Evolutionary conservation across 2,888 invertebrate species (phyloP).

Genomic region (Morpho helenor): DNA sequence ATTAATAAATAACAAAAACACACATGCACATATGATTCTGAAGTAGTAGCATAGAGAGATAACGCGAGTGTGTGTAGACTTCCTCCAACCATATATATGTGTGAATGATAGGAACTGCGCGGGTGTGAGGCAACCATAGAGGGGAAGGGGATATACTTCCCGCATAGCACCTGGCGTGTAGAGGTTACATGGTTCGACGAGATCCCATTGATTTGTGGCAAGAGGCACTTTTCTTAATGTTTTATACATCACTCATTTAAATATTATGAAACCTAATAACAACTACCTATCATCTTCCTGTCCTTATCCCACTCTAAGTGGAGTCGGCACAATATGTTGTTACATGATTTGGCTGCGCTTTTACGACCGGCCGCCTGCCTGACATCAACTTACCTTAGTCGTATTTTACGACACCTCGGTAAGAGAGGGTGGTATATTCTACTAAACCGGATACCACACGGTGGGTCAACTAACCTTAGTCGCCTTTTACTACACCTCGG

Average conservation of each 20-base stretch:
- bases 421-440: too few relatives aligned
- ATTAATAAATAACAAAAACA: constrained; percentile 72
- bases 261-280: constrained; percentile 3
- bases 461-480: too few relatives aligned
- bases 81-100: constrained; percentile 43
- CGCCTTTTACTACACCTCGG: too few relatives aligned
- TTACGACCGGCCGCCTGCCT: too few relatives aligned
- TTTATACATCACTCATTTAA: constrained; percentile 14
- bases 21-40: constrained; percentile 47
- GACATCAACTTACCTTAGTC: too few relatives aligned
- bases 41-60: constrained; percentile 42
- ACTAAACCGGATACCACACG: too few relatives aligned
- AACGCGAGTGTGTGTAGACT: constrained; percentile 38
- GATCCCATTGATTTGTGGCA: constrained; percentile 72
- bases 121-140: constrained; percentile 40
- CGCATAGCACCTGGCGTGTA: constrained; percentile 75
- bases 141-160: constrained; percentile 52
- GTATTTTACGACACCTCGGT: too few relatives aligned
- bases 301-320: too few relatives aligned
- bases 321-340: too few relatives aligned
- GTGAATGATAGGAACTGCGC: constrained; percentile 33
- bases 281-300: not conserved
- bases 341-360: too few relatives aligned
- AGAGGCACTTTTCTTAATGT: constrained; percentile 42
- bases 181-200: constrained; percentile 63